Percentiles rank a stretch among this genome's conserved stretches.
Evolutionary conservation across 2,113 vertebrate genomes (phyloP).

Genomic region (Arizona elegans): DNA sequence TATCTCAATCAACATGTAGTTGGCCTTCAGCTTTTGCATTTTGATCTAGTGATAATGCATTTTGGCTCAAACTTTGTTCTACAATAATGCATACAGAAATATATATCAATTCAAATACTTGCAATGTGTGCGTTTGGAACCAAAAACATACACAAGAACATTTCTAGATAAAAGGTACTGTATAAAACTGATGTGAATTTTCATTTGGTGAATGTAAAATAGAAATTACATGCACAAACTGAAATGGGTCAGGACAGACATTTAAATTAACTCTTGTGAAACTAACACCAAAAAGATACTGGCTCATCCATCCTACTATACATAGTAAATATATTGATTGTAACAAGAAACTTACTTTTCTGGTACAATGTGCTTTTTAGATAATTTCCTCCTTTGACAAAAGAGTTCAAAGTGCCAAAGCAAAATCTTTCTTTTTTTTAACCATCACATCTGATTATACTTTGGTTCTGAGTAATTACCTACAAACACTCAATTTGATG

Average conservation of each 20-base stretch:
- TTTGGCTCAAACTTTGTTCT: neutral
- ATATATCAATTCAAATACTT: neutral
- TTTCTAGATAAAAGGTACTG: neutral
- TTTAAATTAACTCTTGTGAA: neutral
- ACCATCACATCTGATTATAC: neutral
- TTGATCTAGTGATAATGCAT: neutral
- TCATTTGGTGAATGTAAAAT: neutral
- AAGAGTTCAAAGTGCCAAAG: neutral
- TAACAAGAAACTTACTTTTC: neutral
- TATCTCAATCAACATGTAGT: neutral
- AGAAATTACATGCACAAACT: neutral
- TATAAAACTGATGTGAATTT: neutral
- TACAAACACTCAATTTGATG: neutral
- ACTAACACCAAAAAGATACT: neutral
- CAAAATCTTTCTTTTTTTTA: neutral
- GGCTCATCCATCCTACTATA: neutral
- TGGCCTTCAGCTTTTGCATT: neutral
- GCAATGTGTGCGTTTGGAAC: neutral
- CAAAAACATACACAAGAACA: neutral
- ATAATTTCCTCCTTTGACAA: neutral
- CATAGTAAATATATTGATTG: neutral
- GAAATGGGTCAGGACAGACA: neutral
- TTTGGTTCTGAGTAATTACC: neutral
- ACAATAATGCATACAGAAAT: neutral
- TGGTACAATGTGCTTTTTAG: neutral